phyloP scores from a whole-genome alignment of 2,113 vertebrate species.

The Spheniscus mendiculus region DNA sequence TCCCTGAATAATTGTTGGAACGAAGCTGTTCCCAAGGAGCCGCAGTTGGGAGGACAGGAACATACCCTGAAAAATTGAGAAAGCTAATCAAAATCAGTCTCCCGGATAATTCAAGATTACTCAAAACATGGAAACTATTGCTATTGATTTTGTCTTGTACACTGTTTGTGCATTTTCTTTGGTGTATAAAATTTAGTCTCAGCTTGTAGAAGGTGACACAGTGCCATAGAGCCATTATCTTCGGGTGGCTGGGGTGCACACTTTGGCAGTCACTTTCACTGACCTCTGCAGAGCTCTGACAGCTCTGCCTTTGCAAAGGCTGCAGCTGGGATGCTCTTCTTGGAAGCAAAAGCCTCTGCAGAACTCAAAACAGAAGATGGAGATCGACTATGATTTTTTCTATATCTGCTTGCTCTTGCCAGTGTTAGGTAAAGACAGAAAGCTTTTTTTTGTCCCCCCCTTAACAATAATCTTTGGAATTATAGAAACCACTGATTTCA shows the following conservation, averaged over 20 bases:
- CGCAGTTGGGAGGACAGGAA: background rate
- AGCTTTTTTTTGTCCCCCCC: background rate
- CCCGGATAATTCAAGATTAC: background rate
- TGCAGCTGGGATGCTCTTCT: background rate
- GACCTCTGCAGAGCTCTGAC: background rate
- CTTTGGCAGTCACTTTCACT: rapidly evolving
- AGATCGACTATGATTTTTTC: background rate
- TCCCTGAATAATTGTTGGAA: background rate
- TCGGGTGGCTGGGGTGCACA: background rate
- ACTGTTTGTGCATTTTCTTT: background rate
- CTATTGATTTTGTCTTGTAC: background rate
- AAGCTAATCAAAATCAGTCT: background rate
- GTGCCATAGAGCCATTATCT: background rate
- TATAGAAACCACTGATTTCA: background rate
- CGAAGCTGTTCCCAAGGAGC: background rate
- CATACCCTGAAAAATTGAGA: background rate
- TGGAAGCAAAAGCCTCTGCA: background rate
- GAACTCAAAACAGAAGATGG: background rate
- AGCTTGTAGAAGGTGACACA: background rate
- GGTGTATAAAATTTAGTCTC: background rate
- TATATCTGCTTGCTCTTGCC: background rate
- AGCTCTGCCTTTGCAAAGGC: background rate
- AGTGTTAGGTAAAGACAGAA: background rate
- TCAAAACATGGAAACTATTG: background rate
- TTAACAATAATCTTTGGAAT: background rate